Evolutionary conservation across 2,888 invertebrate species (phyloP), one percentile per base, ranked within the genome.

Genomic region (Erannis defoliaria): DNA sequence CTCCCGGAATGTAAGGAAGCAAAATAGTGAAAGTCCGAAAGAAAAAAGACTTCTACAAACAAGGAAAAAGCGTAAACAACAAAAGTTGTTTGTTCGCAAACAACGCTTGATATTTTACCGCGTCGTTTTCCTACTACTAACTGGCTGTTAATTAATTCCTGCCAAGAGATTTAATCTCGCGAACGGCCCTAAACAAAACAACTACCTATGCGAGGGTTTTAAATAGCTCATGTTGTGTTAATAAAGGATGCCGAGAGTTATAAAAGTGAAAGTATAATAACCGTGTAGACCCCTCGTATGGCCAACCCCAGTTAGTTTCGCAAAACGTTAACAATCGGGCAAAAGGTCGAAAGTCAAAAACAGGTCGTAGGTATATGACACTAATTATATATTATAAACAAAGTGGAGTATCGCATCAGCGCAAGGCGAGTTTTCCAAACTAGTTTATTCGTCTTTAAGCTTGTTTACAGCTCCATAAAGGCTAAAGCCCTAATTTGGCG

Each of bases 321-420:
- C 73, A 58, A 80, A 81, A 83, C 80, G 82, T 85, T 81, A 78
- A 78, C 73, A 79, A 77, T 76, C 65, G 66, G 71, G 63, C 70
- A 66, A 82, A 85, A 85, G 83, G 83, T 78, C 78, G 75, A 70
- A 76, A 75, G 76, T 71, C 79, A 78, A 80, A 81, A 78, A 73
- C 76, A 74, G 72, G 75, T 76, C 77, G 75, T 75, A n/a, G n/a
- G n/a, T n/a, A 73, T 76, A 70, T 73, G 71, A 68, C 61, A 71
- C 66, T 77, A 76, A 78, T 78, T 77, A 74, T 74, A n/a, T n/a
- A n/a, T n/a, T 64, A 45, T 10, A 45, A 55, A 23, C 61, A 54
- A 64, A 51, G n/a, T n/a, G 46, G 58, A 57, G 46, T 53, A 50
- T 54, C 49, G 54, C 58, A 43, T 26, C 43, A 37, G 49, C 61